phyloP scores from a whole-genome alignment of 1,140 invertebrate species.

The Hylaeus volcanicus region DNA sequence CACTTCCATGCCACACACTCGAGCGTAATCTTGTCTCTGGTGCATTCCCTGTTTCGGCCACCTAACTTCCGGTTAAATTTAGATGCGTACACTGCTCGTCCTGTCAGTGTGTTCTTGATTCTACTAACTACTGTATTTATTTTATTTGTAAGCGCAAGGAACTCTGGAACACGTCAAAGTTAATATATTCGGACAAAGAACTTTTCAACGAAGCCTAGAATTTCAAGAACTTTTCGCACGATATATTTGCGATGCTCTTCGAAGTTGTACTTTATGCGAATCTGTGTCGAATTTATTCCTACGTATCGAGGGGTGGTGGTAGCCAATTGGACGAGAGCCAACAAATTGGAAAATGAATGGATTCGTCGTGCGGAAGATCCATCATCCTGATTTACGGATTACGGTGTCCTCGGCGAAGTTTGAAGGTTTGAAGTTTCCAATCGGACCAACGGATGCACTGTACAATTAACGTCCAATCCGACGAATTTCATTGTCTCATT shows the following conservation, averaged over 20 bases:
- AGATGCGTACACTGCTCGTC: slow-evolving; percentile 5
- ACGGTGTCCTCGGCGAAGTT: neutral
- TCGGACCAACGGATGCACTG: too few species aligned
- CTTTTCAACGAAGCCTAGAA: too few species aligned
- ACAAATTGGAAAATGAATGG: slow-evolving; percentile 10
- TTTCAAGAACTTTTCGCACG: too few species aligned
- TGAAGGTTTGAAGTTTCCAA: neutral
- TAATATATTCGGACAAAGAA: too few species aligned
- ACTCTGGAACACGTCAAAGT: too few species aligned
- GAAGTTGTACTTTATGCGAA: neutral
- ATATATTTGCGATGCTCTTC: too few species aligned
- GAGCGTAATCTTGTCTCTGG: slow-evolving; percentile 22
- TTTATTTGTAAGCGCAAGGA: too few species aligned
- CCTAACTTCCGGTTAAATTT: slow-evolving; percentile 54
- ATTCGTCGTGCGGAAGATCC: neutral
- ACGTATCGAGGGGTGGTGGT: neutral
- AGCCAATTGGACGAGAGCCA: neutral
- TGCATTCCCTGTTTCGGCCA: slow-evolving; percentile 18
- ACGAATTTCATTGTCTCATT: too few species aligned
- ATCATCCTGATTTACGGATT: slow-evolving; percentile 5
- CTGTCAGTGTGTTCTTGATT: neutral
- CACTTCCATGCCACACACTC: slow-evolving; percentile 48
- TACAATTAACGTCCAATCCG: too few species aligned
- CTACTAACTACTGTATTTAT: too few species aligned
- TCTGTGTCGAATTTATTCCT: neutral